A percentile compares a stretch with the other conserved stretches of the same genome.
phyloP scores from a whole-genome alignment of 2,113 vertebrate species.

The Campylorhamphus procurvoides region DNA sequence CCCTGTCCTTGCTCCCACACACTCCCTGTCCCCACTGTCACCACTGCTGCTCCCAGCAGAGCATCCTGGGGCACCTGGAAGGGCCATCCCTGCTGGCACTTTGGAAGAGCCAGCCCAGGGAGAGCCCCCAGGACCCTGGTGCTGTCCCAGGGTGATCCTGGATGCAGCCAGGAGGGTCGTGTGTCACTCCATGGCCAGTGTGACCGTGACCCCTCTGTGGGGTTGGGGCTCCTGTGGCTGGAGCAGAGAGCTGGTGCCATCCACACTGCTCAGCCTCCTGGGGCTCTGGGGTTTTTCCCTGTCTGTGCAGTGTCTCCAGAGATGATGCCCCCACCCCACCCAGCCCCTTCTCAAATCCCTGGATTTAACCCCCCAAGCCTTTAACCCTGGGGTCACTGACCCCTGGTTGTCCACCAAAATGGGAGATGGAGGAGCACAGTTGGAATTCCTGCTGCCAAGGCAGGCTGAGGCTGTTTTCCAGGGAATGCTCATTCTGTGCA shows the following conservation, averaged over 20 bases:
- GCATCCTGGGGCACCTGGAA: not conserved
- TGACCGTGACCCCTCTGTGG: fast-evolving
- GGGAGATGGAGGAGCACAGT: not conserved
- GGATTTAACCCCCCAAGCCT: not conserved
- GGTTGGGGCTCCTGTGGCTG: fast-evolving
- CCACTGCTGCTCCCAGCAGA: not conserved
- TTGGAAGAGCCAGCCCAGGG: not conserved
- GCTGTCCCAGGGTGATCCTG: not conserved
- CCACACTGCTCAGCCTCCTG: not conserved
- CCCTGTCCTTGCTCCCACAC: not conserved
- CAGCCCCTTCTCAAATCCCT: not conserved
- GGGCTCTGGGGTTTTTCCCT: not conserved
- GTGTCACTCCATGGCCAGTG: fast-evolving
- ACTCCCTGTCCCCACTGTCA: not conserved
- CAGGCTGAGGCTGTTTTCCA: fast-evolving
- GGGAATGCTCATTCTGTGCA: not conserved
- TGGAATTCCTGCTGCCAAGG: not conserved
- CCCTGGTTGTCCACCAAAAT: not conserved
- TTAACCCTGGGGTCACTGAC: fast-evolving
- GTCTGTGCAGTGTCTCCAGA: not conserved
- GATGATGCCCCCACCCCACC: not conserved
- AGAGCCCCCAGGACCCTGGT: not conserved
- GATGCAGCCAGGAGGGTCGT: fast-evolving
- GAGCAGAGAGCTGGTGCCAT: not conserved
- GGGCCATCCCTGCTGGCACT: not conserved